Evolutionary conservation across 30 jellyfish, hydroid and myxozoan species (phyloP), one percentile per base, ranked within the genome.

Genomic region (Sanderia malayensis): DNA sequence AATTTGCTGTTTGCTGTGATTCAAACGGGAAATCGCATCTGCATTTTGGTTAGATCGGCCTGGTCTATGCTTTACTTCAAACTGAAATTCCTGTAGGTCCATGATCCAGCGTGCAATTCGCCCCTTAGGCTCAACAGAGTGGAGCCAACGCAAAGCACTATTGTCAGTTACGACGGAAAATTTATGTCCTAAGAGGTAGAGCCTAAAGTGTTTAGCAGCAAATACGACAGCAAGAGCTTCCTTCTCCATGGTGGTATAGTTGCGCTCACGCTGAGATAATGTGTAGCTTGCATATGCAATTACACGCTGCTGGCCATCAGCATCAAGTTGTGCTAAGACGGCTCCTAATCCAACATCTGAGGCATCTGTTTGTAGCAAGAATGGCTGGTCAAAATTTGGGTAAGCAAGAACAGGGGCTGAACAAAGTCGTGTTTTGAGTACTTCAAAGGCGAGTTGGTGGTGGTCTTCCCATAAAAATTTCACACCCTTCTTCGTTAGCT

Each of bases 151-250:
- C 27, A 58, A 58, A 58, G 70, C 15, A 10, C 27, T 15, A 58
- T 58, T 15, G 70, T 58, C 70, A 58, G 70, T 58, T 8, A 10
- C 13, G 9, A 58, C 70, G 21, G 20, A 9, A 26, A 58, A 58
- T 10, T 58, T 15, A 9, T 22, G 29, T 9, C 70, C 70, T 15
- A 9, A 22, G 31, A 58, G 70, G 27, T 58, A 58, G 30, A 10
- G 65, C 75, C 26, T 19, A 11, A 63, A 63, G 18, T 27, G 63
- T 27, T 63, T 63, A 17, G 28, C 22, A 7, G 31, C 75, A 9
- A 9, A n/a, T 4, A 22, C 75, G 15, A 27, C 75, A 6, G 75
- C 75, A 27, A 63, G 75, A 22, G 75, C 75, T 27, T 63, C 75
- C 21, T 22, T 15, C 30, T 63, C 75, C 26, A 27, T 63, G 64